Base-by-base conservation (phyloP, 1,140 invertebrate genomes). In the Scaptodrosophila lebanonensis region DNA sequence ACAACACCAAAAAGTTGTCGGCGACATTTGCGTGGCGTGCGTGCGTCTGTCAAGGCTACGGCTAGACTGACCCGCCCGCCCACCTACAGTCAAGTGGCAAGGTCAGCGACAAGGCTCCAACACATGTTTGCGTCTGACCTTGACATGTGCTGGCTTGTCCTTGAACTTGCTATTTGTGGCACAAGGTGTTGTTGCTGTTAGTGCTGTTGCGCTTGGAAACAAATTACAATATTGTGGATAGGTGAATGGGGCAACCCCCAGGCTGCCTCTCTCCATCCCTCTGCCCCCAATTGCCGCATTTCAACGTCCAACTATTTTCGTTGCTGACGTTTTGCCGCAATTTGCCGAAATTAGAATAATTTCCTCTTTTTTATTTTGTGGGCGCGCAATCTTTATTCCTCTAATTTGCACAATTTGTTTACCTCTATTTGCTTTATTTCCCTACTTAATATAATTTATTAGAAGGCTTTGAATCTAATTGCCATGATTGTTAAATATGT, bases 201-300 rank as follows among this genome's bases (percentile, higher is more conserved):
- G 43, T 50, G 3, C 29, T 44, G 20, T 50, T 68, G 33, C 27
- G 54, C 29, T 51, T 54, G 35, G 30, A 56, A 75, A 75, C 62
- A 70, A 82, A 75, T 82, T 82, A 82, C 76, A 82, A 60, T 82
- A 83, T 82, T 82, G 70, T 42, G 47, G 42, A 29, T 65, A 48
- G 38, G 33, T 35, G 51, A 25, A 52, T 40, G 15, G 17, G 45
- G 56, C 27, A 42, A 22, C 52, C 38, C 6, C 16, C 33, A 9
- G 13, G n/a, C 1, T 4, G 0, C 6, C 35, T 16, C 9, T 1
- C 18, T 8, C 11, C 20, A 11, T 11, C 12, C 44, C 6, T 12
- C 13, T 4, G 8, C 5, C 25, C 45, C 33, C 36, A n/a, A n/a
- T 17, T 36, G 45, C n/a, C 7, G 16, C n/a, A n/a, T 15, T 20